A percentile compares a stretch with the other conserved stretches of the same genome.
Conservation (phyloP, 53 echinoderm and acorn worm species). For the Glandiceps talaboti region DNA sequence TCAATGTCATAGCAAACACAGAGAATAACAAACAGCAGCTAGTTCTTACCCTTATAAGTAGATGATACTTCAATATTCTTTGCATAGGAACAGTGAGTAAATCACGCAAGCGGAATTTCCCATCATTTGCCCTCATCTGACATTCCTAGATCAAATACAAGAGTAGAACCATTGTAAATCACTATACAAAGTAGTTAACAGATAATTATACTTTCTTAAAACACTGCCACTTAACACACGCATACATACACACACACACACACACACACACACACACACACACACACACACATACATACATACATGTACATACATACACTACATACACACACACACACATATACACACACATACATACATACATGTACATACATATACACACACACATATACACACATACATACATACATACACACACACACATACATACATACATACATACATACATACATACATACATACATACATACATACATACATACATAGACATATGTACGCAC, state of each 20-base stretch:
- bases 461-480: conserved; percentile 8
- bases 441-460: too few relatives aligned
- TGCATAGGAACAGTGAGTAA: conserved; percentile 95
- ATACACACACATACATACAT: conserved; percentile 9
- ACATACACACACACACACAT: conserved; percentile 7
- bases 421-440: too few relatives aligned
- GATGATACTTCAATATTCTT: conserved; percentile 96
- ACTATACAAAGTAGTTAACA: too few relatives aligned
- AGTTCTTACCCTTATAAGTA: conserved; percentile 77
- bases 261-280: conserved; percentile 10
- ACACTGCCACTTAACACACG: too few relatives aligned
- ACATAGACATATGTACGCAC: too few relatives aligned
- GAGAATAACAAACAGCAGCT: not conserved
- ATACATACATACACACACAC: too few relatives aligned
- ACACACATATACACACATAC: conserved; percentile 5
- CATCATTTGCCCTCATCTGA: conserved; percentile 66
- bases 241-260: conserved; percentile 3
- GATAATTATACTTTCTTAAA: too few relatives aligned
- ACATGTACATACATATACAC: conserved; percentile 6
- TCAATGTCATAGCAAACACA: not conserved
- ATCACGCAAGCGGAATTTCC: conserved; percentile 68
- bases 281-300: conserved; percentile 9
- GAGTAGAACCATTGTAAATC: too few relatives aligned
- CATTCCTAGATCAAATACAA: too few relatives aligned
- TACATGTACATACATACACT: conserved; percentile 8